Evolutionary conservation across 2,797 vertebrate genomes (phyloP).

Genomic region (Anabas testudineus): DNA sequence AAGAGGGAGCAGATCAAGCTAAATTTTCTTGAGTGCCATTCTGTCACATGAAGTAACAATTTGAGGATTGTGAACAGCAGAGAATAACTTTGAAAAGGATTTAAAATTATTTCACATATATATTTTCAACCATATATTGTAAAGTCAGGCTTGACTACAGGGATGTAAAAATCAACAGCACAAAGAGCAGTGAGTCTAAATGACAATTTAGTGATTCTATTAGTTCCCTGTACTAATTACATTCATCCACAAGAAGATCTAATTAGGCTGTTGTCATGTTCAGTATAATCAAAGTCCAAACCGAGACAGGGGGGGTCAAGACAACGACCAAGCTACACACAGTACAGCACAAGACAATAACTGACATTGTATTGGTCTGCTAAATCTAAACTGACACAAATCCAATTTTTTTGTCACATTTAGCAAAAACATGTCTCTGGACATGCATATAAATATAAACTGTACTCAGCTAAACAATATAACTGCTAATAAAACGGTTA

Average conservation of each 20-base stretch:
- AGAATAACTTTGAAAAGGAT: not conserved
- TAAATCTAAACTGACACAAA: not conserved
- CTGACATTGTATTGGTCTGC: not conserved
- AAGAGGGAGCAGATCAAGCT: not conserved
- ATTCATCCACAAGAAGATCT: constrained; percentile 31
- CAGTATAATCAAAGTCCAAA: constrained; percentile 22
- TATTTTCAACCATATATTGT: too few species aligned
- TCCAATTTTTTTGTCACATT: too few species aligned
- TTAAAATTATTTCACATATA: not conserved
- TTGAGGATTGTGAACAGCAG: not conserved
- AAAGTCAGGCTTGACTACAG: not conserved
- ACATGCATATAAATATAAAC: not conserved
- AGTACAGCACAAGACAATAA: not conserved
- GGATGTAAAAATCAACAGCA: constrained; percentile 15
- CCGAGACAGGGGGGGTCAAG: not conserved
- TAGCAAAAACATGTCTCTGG: not conserved
- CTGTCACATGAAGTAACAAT: not conserved
- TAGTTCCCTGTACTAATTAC: constrained; percentile 38
- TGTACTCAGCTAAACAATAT: not conserved
- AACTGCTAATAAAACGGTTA: not conserved
- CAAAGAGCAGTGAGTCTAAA: constrained; percentile 15
- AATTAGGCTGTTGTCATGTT: constrained; percentile 47
- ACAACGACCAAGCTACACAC: not conserved
- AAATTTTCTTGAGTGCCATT: not conserved
- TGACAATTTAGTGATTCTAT: constrained; percentile 38